Base-by-base conservation (phyloP, 2,113 vertebrate species). In the Pelusios castaneus region DNA sequence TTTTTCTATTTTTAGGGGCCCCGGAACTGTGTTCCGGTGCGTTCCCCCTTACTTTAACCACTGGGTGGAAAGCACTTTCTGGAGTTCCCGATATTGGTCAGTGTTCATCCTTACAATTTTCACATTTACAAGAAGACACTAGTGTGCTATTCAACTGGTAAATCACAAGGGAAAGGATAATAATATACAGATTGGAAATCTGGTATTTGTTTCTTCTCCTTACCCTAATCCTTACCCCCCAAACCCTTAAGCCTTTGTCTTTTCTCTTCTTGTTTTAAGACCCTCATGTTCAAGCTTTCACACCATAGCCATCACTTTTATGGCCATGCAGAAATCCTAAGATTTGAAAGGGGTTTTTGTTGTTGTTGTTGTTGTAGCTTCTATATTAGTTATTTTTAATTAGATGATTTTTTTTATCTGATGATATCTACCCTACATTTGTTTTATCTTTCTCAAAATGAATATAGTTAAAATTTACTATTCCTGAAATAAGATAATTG, bases 401-500 rank as follows among this genome's bases (percentile, higher is more conserved):
- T 45, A 14, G 8, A 51, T 75, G 31, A 19, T 82, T 86, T 52
- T 75, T 85, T 90, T 67, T 54, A 56, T 31, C 19, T 58, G 1
- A 0, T 6, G 83, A 10, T 0, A 60, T 52, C 51, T 0, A 56
- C 91, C 85, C 88, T 43, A 52, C 25, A 82, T 93, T 89, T 95
- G 2, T 91, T 91, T 91, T 87, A 94, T 38, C 55, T 93, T 92
- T 87, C 47, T 75, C 34, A 73, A 75, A 77, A 38, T 82, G 86
- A 88, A 63, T 29, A 76, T 80, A 55, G 82, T 91, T 55, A 82
- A 82, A 60, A 67, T 34, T 76, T 85, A 22, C 31, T 51, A 85
- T 90, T 85, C 60, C 86, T 76, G 55, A 81, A 41, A 45, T 13
- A 60, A 87, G 70, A 56, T 12, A 27, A 93, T 86, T 91, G 60